Evolutionary conservation across 2,888 invertebrate species (phyloP).

Genomic region (Limnephilus marmoratus): DNA sequence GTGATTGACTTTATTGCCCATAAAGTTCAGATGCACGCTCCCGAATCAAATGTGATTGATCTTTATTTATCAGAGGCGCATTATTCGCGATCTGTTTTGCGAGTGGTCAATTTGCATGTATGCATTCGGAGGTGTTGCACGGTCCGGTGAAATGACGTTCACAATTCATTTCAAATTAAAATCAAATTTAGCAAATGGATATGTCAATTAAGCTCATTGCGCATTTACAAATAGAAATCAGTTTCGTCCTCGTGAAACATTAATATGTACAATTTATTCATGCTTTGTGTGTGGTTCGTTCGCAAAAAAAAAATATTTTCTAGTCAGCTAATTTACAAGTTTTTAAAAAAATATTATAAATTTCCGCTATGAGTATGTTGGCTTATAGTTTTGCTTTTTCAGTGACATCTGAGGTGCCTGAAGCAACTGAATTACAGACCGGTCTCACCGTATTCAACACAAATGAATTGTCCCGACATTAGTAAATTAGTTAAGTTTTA

Average conservation of each 20-base stretch:
- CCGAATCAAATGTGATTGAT: not conserved
- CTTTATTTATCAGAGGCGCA: not conserved
- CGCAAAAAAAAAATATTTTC: too few relatives aligned
- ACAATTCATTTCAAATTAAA: not conserved
- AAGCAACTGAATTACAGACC: not conserved
- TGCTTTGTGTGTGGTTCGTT: not conserved
- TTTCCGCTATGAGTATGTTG: too few relatives aligned
- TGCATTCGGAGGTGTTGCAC: constrained; percentile 1
- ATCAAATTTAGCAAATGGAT: not conserved
- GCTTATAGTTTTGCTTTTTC: not conserved
- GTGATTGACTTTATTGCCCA: constrained; percentile 38
- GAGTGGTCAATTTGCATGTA: constrained; percentile 12
- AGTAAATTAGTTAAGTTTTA: too few relatives aligned
- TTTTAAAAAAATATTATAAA: too few relatives aligned
- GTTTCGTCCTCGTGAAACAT: not conserved
- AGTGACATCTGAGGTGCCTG: not conserved
- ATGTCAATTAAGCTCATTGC: not conserved
- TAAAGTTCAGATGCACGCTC: constrained; percentile 4
- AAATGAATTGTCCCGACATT: too few relatives aligned
- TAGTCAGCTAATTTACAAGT: too few relatives aligned
- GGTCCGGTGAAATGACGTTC: not conserved
- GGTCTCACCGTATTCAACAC: too few relatives aligned
- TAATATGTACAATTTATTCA: not conserved
- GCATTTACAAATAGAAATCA: not conserved
- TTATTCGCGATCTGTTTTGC: not conserved